Percentiles rank a stretch among this genome's conserved stretches.
Conservation (phyloP, 2,797 vertebrate genomes). For the Helarctos malayanus region DNA sequence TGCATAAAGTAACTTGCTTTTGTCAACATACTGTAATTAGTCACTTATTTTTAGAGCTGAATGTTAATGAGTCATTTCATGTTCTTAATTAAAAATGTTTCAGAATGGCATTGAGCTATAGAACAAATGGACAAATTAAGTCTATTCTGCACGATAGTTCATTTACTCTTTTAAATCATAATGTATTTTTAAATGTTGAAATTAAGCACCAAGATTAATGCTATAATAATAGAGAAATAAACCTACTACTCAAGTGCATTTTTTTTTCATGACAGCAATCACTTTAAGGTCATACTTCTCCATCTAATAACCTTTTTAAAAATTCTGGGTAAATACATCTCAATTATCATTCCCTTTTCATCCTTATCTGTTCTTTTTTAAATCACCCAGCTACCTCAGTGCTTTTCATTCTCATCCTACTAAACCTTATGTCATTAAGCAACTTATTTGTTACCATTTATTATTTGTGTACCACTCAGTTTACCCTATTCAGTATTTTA, state of each 20-base stretch:
- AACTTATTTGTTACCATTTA: background rate
- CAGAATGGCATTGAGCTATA: conserved; percentile 36
- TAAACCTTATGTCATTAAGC: background rate
- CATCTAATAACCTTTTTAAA: background rate
- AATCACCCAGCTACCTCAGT: background rate
- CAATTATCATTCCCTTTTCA: background rate
- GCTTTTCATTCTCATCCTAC: background rate
- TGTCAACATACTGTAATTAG: conserved; percentile 65
- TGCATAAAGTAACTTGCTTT: conserved; percentile 63
- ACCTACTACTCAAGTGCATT: background rate
- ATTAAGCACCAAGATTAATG: conserved; percentile 5
- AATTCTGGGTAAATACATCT: background rate
- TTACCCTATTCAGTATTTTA: background rate
- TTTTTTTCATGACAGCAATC: background rate
- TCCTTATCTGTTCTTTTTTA: background rate
- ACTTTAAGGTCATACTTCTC: background rate
- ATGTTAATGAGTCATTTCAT: conserved; percentile 70
- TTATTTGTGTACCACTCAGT: background rate
- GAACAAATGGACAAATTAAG: conserved; percentile 69
- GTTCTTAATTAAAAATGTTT: conserved; percentile 72
- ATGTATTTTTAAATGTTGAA: conserved; percentile 49
- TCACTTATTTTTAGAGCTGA: conserved; percentile 69
- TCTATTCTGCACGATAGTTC: background rate
- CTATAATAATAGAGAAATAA: background rate
- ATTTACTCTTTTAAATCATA: conserved; percentile 28